These are phyloP conservation scores for Yasuhikotakia modesta DNA, from an alignment of 2,797 vertebrate genomes.

Conservation along the genomic window DNA sequence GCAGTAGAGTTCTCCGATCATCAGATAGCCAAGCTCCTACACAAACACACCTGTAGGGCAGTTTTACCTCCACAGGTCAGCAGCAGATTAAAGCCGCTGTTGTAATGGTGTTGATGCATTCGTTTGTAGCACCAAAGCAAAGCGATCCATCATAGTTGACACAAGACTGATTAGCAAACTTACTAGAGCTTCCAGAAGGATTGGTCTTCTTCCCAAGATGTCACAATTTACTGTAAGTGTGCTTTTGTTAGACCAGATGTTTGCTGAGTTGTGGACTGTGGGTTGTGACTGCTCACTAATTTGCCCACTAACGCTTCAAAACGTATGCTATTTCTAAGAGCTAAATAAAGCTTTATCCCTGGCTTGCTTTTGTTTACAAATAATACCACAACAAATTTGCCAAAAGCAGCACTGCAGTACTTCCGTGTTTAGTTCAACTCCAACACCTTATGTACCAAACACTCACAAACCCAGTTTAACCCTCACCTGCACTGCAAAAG, in stretches of 20 bases:
- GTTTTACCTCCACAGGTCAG: conserved; percentile 27
- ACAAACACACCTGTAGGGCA: conserved; percentile 36
- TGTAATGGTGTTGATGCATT: conserved; percentile 60
- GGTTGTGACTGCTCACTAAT: background rate
- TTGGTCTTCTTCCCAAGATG: conserved; percentile 20
- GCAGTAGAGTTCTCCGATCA: conserved; percentile 33
- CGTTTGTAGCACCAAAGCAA: conserved; percentile 49
- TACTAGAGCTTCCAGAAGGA: conserved; percentile 36
- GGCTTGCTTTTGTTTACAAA: too few relatives aligned
- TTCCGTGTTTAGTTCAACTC: too few relatives aligned
- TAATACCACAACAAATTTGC: background rate
- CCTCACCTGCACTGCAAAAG: too few relatives aligned
- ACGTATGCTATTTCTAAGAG: background rate
- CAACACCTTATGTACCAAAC: too few relatives aligned
- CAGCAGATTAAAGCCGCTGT: conserved; percentile 54
- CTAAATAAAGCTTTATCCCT: background rate
- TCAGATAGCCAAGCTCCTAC: conserved; percentile 27
- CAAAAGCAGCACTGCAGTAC: too few relatives aligned
- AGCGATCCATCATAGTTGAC: conserved; percentile 56
- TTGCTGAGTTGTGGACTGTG: background rate
- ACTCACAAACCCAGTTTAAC: too few relatives aligned
- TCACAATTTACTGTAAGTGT: conserved; percentile 16
- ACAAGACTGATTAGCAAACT: conserved; percentile 51
- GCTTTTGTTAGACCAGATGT: conserved; percentile 20
- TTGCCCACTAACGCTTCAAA: background rate